phyloP scores from a whole-genome alignment of 2,797 vertebrate species.

The Poliocrania exsul region DNA sequence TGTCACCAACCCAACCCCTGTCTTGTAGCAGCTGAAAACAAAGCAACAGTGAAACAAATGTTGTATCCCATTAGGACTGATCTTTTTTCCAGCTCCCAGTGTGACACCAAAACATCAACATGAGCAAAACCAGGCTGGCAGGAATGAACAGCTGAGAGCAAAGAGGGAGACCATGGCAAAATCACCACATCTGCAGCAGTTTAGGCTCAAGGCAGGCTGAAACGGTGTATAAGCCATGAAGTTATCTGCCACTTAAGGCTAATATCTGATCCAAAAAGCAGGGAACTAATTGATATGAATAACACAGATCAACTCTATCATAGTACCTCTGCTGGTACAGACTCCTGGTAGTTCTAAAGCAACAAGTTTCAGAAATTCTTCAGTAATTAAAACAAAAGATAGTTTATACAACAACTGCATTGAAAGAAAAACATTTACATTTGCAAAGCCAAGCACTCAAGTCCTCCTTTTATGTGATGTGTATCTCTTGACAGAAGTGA shows the following conservation, averaged over 20 bases:
- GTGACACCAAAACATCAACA: background rate
- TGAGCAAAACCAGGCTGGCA: background rate
- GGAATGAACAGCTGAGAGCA: background rate
- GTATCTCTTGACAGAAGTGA: background rate
- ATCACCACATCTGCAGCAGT: rapidly evolving
- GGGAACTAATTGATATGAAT: background rate
- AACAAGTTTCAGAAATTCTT: background rate
- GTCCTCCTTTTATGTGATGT: background rate
- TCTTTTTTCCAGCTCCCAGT: background rate
- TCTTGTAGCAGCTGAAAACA: background rate
- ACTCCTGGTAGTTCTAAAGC: background rate
- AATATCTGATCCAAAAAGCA: background rate
- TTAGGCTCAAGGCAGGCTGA: background rate
- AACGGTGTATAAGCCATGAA: background rate
- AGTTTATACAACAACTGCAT: background rate
- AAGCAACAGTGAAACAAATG: background rate
- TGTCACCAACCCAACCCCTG: background rate
- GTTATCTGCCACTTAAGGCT: background rate
- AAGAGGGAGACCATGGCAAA: background rate
- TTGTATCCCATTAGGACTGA: background rate
- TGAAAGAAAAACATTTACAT: background rate
- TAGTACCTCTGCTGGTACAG: background rate
- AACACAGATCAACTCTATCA: background rate
- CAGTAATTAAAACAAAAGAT: background rate
- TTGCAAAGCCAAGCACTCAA: background rate